These are phyloP conservation scores for Parambassis ranga DNA, from an alignment of 2,797 vertebrate species.

Conservation along the genomic window DNA sequence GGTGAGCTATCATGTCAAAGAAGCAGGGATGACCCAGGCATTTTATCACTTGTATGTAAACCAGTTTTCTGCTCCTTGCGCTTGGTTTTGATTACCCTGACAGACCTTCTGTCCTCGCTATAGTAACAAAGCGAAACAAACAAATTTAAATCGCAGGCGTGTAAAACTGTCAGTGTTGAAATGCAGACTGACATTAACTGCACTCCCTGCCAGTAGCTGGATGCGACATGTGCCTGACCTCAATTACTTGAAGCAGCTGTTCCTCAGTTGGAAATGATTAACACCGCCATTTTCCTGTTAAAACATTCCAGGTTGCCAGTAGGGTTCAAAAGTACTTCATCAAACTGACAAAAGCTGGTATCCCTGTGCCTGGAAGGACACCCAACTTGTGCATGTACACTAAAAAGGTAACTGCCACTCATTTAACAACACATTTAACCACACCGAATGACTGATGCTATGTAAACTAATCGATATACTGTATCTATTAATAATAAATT, in stretches of 20 bases:
- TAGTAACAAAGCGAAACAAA: neutral
- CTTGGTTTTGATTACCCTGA: too few species aligned
- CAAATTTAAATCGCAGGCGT: neutral
- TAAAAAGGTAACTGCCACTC: constrained; percentile 88
- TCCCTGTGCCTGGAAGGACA: constrained; percentile 98
- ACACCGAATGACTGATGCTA: neutral
- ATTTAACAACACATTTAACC: neutral
- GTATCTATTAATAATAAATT: too few species aligned
- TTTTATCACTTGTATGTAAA: too few species aligned
- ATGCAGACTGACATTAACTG: constrained; percentile 7
- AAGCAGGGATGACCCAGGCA: neutral
- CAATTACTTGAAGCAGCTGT: constrained; percentile 26
- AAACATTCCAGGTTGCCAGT: constrained; percentile 90
- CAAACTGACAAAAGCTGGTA: constrained; percentile 98
- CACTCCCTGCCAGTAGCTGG: neutral
- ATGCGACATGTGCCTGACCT: constrained; percentile 14
- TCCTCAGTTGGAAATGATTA: constrained; percentile 39
- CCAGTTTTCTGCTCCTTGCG: too few species aligned
- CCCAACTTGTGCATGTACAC: constrained; percentile 98
- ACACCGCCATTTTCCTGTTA: constrained; percentile 32
- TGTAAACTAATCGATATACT: neutral
- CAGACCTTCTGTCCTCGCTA: neutral
- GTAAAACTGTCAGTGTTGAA: neutral
- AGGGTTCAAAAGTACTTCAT: constrained; percentile 99
- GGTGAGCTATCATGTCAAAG: neutral